Evolutionary conservation across 2,888 invertebrate species (phyloP), one percentile per base, ranked within the genome.

Genomic region (Polyommatus iphigenia): DNA sequence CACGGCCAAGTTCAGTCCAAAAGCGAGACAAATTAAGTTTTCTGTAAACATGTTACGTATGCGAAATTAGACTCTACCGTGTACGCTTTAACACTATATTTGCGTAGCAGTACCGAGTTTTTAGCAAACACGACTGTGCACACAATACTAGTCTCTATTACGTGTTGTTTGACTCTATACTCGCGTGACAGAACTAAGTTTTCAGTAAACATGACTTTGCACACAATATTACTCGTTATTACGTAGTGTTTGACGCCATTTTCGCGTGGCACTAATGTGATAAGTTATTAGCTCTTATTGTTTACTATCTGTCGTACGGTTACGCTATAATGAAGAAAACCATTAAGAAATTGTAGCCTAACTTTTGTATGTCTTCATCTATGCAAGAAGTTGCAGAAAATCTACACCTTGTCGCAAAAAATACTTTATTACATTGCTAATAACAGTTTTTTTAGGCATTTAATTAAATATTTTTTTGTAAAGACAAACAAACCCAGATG

Each of bases 11-110:
- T 73, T 73, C 46, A 73, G 75, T 46, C 24, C 20, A 50, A 73
- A 75, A 75, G 50, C 50, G 75, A 75, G 75, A 50, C 50, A 75
- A 75, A 75, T 75, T 50, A 75, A 75, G 75, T 75, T 50, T 18
- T 50, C 46, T 24, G 73, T 24, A 73, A 73, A 75, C 75, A 54
- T 13, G 29, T 75, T 46, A 24, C 13, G 75, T 24, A 24, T 18
- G 13, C 75, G 15, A 67, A 6, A 67, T 67, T 18, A 67, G 67
- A 20, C 29, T 32, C 18, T 67, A 32, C 15, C 32, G 50, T 24
- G 50, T 50, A 50, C 8, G 29, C 2, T 50, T 75, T 50, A 54
- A 46, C 54, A 18, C 50, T 54, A 73, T 46, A 20, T 8, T 24
- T 18, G 46, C 15, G 24, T 24, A 24, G 24, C 41, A 73, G 13